Base-by-base conservation (phyloP, 2,888 invertebrate species). In the Julus scandinavius region DNA sequence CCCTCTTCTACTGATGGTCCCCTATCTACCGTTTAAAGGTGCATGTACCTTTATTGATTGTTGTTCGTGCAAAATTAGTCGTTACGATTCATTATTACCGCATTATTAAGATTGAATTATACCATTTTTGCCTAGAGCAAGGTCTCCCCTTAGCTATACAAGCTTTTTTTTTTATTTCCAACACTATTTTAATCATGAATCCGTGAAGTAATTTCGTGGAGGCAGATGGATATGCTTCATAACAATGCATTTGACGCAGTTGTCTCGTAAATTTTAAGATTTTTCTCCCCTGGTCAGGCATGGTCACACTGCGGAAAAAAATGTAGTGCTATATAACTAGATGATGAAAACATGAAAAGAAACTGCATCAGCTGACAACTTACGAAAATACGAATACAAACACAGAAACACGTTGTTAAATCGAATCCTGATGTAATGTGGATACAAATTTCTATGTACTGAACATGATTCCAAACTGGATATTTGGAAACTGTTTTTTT, bases 11-110 rank as follows among this genome's bases (percentile, higher is more conserved):
- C 9, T 29, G 9, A 72, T 29, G 29, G 72, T 29, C 72, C 20
- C n/a, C 5, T 15, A 58, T 58, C 15, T 11, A 17, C 15, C 4
- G 15, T 58, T 72, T 72, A 2, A 29, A 72, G 11, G 72, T 29
- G 29, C 29, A 29, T 29, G n/a, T 29, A n/a, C 63, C 63, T 63
- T 63, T n/a, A 63, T 63, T 9, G n/a, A 20, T n/a, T 63, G 63
- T 58, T 58, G 72, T 72, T 72, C 72, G 72, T 72, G 72, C 72
- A 29, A n/a, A 11, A 72, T 72, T 72, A 29, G 29, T 72, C 72
- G 6, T 29, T 11, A 72, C 72, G 72, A 20, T 29, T 72, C 72
- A 72, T 72, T 72, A 72, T 72, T 72, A 72, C 29, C 29, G 5
- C 72, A 9, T 29, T 58, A 58, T 58, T 72, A 72, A 20, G 72